A percentile compares a stretch with the other conserved stretches of the same genome.
Conservation (phyloP, 1,140 invertebrate genomes). For the Ridgeia piscesae region DNA sequence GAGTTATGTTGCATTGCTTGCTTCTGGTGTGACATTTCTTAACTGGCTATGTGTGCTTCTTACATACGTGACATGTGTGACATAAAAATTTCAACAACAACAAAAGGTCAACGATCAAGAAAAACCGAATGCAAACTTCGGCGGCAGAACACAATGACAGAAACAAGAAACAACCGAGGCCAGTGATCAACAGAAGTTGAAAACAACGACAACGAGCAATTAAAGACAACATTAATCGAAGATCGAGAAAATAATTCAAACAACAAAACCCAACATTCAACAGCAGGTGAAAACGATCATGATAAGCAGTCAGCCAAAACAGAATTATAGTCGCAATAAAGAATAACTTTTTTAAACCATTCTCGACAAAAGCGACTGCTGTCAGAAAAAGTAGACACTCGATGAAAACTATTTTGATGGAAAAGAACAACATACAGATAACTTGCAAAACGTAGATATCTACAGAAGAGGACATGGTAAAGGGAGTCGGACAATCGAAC, state of each 20-base stretch:
- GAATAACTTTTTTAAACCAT: too few relatives aligned
- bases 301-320: background rate
- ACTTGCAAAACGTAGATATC: too few relatives aligned
- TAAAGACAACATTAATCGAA: background rate
- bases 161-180: background rate
- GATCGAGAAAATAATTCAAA: background rate
- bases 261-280: background rate
- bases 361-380: too few relatives aligned
- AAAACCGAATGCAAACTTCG: background rate
- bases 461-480: too few relatives aligned
- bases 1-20: too few relatives aligned
- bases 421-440: background rate
- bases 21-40: too few relatives aligned
- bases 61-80: too few relatives aligned
- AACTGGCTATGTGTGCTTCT: too few relatives aligned
- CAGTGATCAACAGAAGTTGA: background rate
- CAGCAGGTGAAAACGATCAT: background rate
- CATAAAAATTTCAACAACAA: too few relatives aligned
- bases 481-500: background rate
- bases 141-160: background rate
- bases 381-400: too few relatives aligned
- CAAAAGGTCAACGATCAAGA: too few relatives aligned
- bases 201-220: background rate
- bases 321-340: too few relatives aligned
- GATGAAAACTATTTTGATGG: background rate